Evolutionary conservation across 2,888 invertebrate genomes (phyloP).

Genomic region (Globia sparganii): DNA sequence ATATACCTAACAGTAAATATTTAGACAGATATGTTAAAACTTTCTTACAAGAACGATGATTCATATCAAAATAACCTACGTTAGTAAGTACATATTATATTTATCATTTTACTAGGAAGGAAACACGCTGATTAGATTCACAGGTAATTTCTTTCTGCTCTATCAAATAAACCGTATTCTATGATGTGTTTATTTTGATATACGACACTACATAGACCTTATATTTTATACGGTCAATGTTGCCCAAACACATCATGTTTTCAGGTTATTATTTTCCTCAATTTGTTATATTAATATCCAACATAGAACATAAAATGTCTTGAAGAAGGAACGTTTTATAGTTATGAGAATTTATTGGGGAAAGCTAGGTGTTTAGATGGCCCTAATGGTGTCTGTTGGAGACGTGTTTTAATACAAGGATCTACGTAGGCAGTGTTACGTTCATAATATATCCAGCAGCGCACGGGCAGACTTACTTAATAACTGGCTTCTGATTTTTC

Average conservation of each 20-base stretch:
- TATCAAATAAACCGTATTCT: slow-evolving; percentile 10
- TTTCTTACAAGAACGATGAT: neutral
- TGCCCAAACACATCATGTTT: slow-evolving; percentile 28
- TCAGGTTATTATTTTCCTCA: slow-evolving; percentile 49
- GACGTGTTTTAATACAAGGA: neutral
- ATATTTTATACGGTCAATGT: slow-evolving; percentile 24
- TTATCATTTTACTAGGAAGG: neutral
- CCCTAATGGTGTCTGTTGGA: neutral
- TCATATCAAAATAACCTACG: neutral
- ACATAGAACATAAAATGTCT: slow-evolving; percentile 27
- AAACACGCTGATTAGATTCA: neutral
- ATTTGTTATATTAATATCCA: slow-evolving; percentile 26
- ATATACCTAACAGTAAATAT: neutral
- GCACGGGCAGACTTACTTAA: neutral
- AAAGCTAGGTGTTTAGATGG: neutral
- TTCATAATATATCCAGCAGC: neutral
- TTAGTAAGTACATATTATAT: neutral
- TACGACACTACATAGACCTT: slow-evolving; percentile 9
- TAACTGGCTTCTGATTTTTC: no score
- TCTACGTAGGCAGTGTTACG: neutral
- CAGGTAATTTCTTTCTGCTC: slow-evolving; percentile 21
- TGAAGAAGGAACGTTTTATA: neutral
- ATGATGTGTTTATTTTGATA: slow-evolving; percentile 40
- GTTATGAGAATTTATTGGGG: neutral
- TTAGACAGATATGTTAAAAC: neutral